Evolutionary conservation across 1,140 invertebrate genomes (phyloP).

Genomic region (Maconellicoccus hirsutus): DNA sequence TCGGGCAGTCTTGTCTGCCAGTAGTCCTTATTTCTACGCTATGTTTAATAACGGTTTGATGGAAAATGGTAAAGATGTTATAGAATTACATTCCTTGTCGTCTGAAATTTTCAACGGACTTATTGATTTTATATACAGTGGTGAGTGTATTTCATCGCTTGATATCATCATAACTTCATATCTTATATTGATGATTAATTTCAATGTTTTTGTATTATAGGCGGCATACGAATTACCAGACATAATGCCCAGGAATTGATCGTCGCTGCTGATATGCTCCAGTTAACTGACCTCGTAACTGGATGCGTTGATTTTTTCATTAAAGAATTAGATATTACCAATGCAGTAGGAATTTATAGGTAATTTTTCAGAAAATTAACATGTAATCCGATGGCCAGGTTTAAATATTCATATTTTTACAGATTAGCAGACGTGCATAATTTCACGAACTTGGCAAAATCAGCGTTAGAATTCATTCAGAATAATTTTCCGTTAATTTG

Average conservation of each 20-base stretch:
- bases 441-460: constrained; percentile 63
- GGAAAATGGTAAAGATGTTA: constrained; percentile 64
- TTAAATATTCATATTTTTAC: constrained; percentile 28
- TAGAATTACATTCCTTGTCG: constrained; percentile 64
- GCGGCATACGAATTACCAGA: constrained; percentile 44
- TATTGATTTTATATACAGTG: constrained; percentile 83
- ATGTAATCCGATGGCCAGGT: too few species aligned
- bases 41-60: constrained; percentile 80
- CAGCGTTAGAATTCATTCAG: constrained; percentile 72
- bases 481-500: constrained; percentile 73
- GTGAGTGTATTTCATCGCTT: constrained; percentile 35
- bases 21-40: constrained; percentile 88
- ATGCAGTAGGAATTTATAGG: constrained; percentile 81
- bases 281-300: constrained; percentile 70
- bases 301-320: constrained; percentile 80
- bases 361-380: constrained; percentile 30
- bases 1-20: constrained; percentile 76
- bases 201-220: constrained; percentile 31
- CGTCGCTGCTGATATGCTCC: constrained; percentile 84
- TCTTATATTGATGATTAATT: neutral
- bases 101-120: constrained; percentile 59
- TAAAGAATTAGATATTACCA: constrained; percentile 75
- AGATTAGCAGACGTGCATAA: constrained; percentile 89
- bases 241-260: constrained; percentile 81
- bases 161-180: neutral